phyloP scores from a whole-genome alignment of 1,140 invertebrate genomes.

The Lepidurus arcticus region DNA sequence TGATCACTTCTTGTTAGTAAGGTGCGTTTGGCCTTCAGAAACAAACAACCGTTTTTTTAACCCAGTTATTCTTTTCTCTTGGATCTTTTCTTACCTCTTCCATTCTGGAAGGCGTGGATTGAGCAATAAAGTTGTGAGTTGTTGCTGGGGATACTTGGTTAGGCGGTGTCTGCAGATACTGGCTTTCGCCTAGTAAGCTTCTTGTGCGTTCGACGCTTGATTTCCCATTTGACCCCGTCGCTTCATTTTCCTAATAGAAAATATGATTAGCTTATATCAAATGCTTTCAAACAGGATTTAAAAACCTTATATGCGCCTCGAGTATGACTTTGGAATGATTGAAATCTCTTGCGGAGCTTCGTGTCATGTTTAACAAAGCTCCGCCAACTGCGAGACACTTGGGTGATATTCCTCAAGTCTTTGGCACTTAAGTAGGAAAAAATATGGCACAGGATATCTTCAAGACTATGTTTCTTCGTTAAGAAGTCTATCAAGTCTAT shows the following conservation, averaged over 20 bases:
- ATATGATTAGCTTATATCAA: neutral
- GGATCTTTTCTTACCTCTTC: neutral
- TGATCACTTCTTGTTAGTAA: neutral
- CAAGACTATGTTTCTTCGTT: neutral
- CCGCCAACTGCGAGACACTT: neutral
- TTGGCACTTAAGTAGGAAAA: neutral
- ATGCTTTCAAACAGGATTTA: neutral
- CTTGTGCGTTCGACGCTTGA: neutral
- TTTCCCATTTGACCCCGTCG: neutral
- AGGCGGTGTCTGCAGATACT: neutral
- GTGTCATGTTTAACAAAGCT: neutral
- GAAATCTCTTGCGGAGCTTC: neutral
- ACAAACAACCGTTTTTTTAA: neutral
- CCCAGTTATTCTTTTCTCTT: too few relatives aligned
- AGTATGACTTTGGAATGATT: neutral
- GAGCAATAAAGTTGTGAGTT: neutral
- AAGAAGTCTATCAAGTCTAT: neutral
- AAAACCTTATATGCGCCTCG: neutral
- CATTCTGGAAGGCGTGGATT: slow-evolving; percentile 8
- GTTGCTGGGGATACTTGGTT: neutral
- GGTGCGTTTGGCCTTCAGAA: neutral
- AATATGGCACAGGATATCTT: neutral
- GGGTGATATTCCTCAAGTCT: neutral
- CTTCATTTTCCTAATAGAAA: neutral
- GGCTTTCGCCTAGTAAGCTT: neutral